Evolutionary conservation across 2,797 vertebrate species (phyloP).

Genomic region (Pogonophryne albipinna): DNA sequence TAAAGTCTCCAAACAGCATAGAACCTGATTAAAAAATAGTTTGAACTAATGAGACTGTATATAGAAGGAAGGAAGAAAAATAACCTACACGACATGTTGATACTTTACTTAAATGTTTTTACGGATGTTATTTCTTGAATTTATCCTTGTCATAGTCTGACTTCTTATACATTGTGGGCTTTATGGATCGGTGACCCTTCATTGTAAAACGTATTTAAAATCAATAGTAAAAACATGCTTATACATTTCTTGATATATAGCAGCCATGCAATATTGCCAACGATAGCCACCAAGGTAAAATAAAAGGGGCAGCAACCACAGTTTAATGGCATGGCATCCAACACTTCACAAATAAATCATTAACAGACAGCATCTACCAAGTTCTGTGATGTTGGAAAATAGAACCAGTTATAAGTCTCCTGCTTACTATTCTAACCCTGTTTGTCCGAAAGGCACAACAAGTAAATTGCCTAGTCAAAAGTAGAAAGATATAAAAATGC

Average conservation of each 20-base stretch:
- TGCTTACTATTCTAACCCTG: slow-evolving; percentile 27
- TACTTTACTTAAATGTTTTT: too few species aligned
- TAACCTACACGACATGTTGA: too few species aligned
- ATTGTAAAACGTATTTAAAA: neutral
- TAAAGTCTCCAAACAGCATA: neutral
- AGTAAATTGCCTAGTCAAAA: slow-evolving; percentile 28
- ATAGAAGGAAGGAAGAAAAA: neutral
- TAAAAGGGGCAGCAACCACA: neutral
- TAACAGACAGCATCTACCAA: neutral
- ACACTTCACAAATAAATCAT: too few species aligned
- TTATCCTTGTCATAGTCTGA: neutral
- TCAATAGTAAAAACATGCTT: too few species aligned
- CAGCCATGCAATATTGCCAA: neutral
- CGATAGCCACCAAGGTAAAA: neutral
- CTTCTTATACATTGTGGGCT: neutral
- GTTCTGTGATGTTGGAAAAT: slow-evolving; percentile 16
- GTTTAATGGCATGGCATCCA: neutral
- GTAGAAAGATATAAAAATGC: slow-evolving; percentile 29
- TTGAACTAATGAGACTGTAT: neutral
- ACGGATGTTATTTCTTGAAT: too few species aligned
- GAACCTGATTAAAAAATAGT: neutral
- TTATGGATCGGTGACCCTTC: neutral
- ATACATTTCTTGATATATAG: neutral
- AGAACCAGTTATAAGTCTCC: slow-evolving; percentile 16
- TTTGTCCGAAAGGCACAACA: slow-evolving; percentile 19